Base-by-base conservation (phyloP, 92 coral and sea anemone species). In the Phenganax marumi region DNA sequence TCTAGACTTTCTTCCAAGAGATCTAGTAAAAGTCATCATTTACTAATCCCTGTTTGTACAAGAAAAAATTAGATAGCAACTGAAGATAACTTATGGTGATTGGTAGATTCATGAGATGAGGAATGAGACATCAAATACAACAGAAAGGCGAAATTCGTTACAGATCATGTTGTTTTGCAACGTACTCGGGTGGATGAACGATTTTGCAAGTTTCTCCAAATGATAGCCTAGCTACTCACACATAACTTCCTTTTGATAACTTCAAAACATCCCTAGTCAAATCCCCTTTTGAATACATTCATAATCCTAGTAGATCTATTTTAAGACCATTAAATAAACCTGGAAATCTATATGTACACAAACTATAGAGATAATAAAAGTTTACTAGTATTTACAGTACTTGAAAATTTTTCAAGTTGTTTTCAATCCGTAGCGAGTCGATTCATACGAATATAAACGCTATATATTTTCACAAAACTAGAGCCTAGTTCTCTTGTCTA, bases 271-370 rank as follows among this genome's bases (percentile, higher is more conserved):
- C 43, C 14, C 43, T 66, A 33, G 43, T 33, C 5, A 33, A 66
- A 66, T 66, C 72, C 50, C 48, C 13, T 23, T 23, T 49, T 33
- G 14, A 10, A 6, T 66, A 66, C 50, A 25, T 66, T 24, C 50
- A 25, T 49, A 49, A 66, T 66, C 72, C 72, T 25, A 25, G 50
- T 33, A 19, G n/a, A 64, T 64, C 6, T 25, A 66, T 66, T 66
- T 66, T 33, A 25, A 16, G 49, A 24, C 17, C 72, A 66, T 66
- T 66, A 66, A 66, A 66, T 66, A 66, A 66, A 25, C 17, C 50
- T 66, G 13, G 49, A 66, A 66, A 66, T 66, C 72, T 66, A 66
- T 66, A 25, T 66, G 43, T 49, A 66, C 72, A 16, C 65, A 58
- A 58, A 13, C 12, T 21, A 56, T 56, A 58, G 21, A 58, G 46